Evolutionary conservation across 1,140 invertebrate genomes (phyloP).

Genomic region (Drosophila tani): DNA sequence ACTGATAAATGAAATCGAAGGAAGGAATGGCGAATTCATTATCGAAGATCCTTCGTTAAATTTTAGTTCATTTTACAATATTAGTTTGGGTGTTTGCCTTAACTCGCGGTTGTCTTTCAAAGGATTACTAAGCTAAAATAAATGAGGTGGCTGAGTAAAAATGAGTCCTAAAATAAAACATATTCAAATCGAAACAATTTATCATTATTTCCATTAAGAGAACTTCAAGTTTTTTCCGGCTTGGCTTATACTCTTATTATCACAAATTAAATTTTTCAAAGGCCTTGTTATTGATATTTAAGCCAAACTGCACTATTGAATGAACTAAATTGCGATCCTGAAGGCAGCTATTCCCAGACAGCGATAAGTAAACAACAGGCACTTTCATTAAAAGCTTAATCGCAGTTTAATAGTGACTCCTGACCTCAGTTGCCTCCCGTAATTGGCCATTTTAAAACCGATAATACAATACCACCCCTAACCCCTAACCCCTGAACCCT

Average conservation of each 20-base stretch:
- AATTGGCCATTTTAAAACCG: constrained; percentile 32
- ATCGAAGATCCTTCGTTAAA: too few species aligned
- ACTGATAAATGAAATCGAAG: too few species aligned
- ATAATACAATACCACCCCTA: constrained; percentile 6
- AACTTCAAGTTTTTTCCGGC: background rate
- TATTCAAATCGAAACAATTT: background rate
- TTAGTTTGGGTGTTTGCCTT: too few species aligned
- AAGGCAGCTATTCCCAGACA: background rate
- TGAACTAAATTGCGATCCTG: constrained; percentile 2
- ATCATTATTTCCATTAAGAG: background rate
- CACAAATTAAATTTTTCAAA: background rate
- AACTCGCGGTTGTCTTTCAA: too few species aligned
- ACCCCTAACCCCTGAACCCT: constrained; percentile 4
- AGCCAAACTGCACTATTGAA: background rate
- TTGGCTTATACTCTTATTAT: too few species aligned
- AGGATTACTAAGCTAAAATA: too few species aligned
- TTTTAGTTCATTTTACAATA: too few species aligned
- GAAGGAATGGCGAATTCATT: too few species aligned
- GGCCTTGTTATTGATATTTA: background rate
- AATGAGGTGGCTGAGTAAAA: too few species aligned
- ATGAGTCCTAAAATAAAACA: background rate
- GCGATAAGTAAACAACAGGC: constrained; percentile 2
- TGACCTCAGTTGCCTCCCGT: constrained; percentile 19
- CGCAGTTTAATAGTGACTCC: constrained; percentile 14
- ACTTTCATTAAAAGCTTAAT: constrained; percentile 9